A percentile compares a stretch with the other conserved stretches of the same genome.
These are phyloP conservation scores for Cichlasoma orientale DNA, from an alignment of 2,797 vertebrate genomes.

Conservation along the genomic window DNA sequence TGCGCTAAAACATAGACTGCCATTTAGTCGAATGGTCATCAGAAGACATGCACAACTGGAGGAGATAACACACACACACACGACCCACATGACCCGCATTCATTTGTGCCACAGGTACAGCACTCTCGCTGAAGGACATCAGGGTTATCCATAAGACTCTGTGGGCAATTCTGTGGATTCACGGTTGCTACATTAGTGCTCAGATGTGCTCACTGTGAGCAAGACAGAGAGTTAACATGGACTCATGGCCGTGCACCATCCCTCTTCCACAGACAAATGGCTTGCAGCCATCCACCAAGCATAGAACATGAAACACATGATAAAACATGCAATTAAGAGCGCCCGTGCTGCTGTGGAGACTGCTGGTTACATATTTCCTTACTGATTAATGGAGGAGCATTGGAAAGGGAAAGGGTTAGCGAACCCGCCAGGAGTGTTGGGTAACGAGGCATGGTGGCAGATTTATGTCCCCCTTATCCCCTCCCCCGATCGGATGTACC, in stretches of 20 bases:
- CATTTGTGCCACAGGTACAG: conserved; percentile 33
- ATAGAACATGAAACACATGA: conserved; percentile 79
- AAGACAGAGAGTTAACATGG: conserved; percentile 34
- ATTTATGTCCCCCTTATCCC: conserved; percentile 72
- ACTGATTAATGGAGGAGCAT: conserved; percentile 78
- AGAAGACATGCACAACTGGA: neutral
- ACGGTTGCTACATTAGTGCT: conserved; percentile 55
- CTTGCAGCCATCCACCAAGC: conserved; percentile 69
- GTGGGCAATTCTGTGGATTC: conserved; percentile 46
- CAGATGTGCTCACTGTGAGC: conserved; percentile 37
- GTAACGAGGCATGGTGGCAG: conserved; percentile 76
- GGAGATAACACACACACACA: conserved; percentile 5
- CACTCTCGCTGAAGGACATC: conserved; percentile 56
- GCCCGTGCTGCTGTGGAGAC: conserved; percentile 56
- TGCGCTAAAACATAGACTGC: neutral
- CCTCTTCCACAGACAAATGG: conserved; percentile 76
- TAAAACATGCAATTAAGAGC: conserved; percentile 82
- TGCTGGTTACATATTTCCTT: conserved; percentile 73
- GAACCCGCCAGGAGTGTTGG: conserved; percentile 66
- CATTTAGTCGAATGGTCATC: neutral
- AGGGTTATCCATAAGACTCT: conserved; percentile 51
- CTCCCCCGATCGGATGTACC: conserved; percentile 54
- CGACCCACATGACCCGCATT: neutral
- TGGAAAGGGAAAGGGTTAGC: conserved; percentile 67
- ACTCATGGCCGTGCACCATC: conserved; percentile 52